phyloP scores from a whole-genome alignment of 2,797 vertebrate species.

The Coreius guichenoti region DNA sequence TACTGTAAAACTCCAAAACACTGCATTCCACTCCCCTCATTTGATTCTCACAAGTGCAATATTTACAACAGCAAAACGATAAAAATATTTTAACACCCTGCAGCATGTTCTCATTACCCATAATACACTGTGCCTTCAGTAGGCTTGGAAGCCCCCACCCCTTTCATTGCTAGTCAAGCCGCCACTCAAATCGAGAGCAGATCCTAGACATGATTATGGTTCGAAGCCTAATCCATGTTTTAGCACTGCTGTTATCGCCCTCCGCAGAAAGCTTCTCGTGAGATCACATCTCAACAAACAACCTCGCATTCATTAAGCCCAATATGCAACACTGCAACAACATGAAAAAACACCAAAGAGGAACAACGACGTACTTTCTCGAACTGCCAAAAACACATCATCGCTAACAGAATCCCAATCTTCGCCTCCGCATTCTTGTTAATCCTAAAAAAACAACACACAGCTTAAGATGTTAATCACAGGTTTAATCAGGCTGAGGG shows the following conservation, averaged over 20 bases:
- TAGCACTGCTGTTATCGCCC: slow-evolving; percentile 36
- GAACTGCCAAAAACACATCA: slow-evolving; percentile 29
- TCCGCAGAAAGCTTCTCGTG: slow-evolving; percentile 35
- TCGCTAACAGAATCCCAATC: slow-evolving; percentile 30
- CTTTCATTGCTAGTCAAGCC: slow-evolving; percentile 7
- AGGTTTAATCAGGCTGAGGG: slow-evolving; percentile 44
- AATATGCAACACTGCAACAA: neutral
- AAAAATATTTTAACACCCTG: slow-evolving; percentile 17
- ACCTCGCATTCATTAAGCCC: slow-evolving; percentile 41
- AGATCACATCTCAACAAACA: slow-evolving; percentile 48
- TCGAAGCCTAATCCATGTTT: slow-evolving; percentile 42
- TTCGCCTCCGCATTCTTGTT: slow-evolving; percentile 26
- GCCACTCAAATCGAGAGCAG: slow-evolving; percentile 30
- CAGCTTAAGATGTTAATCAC: slow-evolving; percentile 48
- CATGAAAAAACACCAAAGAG: slow-evolving; percentile 26
- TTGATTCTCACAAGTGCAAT: neutral
- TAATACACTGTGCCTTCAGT: slow-evolving; percentile 1
- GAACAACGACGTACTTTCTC: slow-evolving; percentile 1
- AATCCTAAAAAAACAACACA: slow-evolving; percentile 39
- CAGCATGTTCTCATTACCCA: slow-evolving; percentile 31
- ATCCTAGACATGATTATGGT: slow-evolving; percentile 40
- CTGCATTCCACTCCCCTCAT: neutral
- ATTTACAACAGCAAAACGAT: neutral
- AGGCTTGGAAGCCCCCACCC: neutral
- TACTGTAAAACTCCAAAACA: neutral